A percentile compares a stretch with the other conserved stretches of the same genome.
Conservation (phyloP, 2,888 invertebrate species). For the Mesochorus sp. region DNA sequence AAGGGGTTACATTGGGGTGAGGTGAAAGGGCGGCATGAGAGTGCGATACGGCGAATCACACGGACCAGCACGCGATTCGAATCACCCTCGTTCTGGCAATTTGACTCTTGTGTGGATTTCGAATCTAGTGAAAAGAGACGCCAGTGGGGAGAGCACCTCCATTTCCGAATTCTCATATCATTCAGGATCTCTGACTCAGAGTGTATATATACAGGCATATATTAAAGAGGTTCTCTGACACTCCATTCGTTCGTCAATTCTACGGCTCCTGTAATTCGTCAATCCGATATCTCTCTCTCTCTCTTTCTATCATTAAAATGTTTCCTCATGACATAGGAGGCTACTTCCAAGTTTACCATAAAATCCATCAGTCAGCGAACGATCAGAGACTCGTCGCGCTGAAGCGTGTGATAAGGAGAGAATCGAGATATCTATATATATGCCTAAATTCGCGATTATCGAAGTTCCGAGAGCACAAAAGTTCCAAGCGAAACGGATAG, state of each 20-base stretch:
- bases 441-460: background rate
- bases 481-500: slow-evolving; percentile 27
- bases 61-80: slow-evolving; percentile 43
- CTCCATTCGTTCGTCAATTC: slow-evolving; percentile 42
- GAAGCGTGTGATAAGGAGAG: slow-evolving; percentile 48
- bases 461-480: slow-evolving; percentile 36
- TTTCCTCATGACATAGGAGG: background rate
- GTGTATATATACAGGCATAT: background rate
- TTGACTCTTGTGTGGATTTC: slow-evolving; percentile 37
- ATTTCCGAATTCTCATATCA: background rate
- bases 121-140: slow-evolving; percentile 4
- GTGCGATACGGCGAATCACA: slow-evolving; percentile 44
- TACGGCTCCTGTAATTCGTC: slow-evolving; percentile 38
- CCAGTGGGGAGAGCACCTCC: background rate
- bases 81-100: slow-evolving; percentile 49
- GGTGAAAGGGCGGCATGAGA: background rate
- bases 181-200: background rate
- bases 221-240: background rate
- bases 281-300: slow-evolving; percentile 42
- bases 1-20: background rate
- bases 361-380: slow-evolving; percentile 53
- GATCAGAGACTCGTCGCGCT: slow-evolving; percentile 7
- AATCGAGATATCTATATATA: slow-evolving; percentile 12
- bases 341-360: slow-evolving; percentile 43
- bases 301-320: too few relatives aligned